A percentile compares a stretch with the other conserved stretches of the same genome.
These are phyloP conservation scores for Thaumetopoea pityocampa DNA, from an alignment of 1,140 invertebrate genomes.

Conservation along the genomic window DNA sequence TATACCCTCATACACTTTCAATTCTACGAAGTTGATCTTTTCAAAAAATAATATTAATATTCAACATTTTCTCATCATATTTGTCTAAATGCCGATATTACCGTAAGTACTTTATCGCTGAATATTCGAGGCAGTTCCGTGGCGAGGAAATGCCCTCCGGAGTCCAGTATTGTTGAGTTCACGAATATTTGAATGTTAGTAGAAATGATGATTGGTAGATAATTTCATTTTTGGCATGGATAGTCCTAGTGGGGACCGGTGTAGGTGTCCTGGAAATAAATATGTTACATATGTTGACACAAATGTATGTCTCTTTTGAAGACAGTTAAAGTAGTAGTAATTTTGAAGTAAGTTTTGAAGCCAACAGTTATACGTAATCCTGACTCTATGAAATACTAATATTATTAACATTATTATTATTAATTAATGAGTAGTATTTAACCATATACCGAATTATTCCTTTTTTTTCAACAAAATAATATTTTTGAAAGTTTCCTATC, in stretches of 20 bases:
- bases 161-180: constrained; percentile 71
- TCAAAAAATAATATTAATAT: too few species aligned
- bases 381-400: too few species aligned
- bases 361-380: too few species aligned
- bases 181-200: constrained; percentile 76
- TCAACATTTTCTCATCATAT: neutral
- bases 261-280: constrained; percentile 46
- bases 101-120: constrained; percentile 6
- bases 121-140: constrained; percentile 82
- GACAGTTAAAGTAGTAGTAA: neutral
- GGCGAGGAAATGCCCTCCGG: constrained; percentile 88
- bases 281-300: neutral
- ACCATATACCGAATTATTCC: too few species aligned
- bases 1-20: too few species aligned
- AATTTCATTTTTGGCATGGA: constrained; percentile 78
- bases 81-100: neutral
- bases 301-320: neutral
- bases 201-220: constrained; percentile 66
- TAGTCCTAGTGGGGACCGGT: constrained; percentile 77
- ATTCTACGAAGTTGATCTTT: too few species aligned
- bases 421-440: too few species aligned
- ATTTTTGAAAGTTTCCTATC: too few species aligned
- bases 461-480: too few species aligned
- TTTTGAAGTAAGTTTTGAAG: too few species aligned
- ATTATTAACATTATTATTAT: too few species aligned